Evolutionary conservation across 2,888 invertebrate genomes (phyloP).

Genomic region (Andrena chrysosceles): DNA sequence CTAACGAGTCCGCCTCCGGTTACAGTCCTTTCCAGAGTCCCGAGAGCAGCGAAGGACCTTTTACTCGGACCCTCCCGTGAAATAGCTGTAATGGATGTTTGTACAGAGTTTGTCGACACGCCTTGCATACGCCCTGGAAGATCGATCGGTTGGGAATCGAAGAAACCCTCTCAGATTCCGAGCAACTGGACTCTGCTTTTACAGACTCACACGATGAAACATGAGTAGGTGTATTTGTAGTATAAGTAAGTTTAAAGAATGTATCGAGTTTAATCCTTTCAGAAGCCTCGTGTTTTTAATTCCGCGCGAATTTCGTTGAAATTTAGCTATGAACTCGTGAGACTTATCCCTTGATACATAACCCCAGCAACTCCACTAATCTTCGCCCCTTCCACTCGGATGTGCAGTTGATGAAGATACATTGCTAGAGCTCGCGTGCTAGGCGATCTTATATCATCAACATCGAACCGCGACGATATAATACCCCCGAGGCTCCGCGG

Average conservation of each 20-base stretch:
- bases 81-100: slow-evolving; percentile 54
- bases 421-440: slow-evolving; percentile 32
- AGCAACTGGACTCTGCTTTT: too few relatives aligned
- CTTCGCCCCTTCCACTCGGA: slow-evolving; percentile 20
- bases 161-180: background rate
- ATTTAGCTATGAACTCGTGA: background rate
- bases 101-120: background rate
- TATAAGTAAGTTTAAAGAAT: too few relatives aligned
- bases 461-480: slow-evolving; percentile 38
- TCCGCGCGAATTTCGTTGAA: background rate
- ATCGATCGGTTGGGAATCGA: slow-evolving; percentile 30
- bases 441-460: slow-evolving; percentile 56
- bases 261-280: too few relatives aligned
- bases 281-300: background rate
- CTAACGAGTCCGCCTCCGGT: slow-evolving; percentile 46
- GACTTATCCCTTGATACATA: background rate
- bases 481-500: slow-evolving; percentile 10
- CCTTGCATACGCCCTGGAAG: slow-evolving; percentile 12
- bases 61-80: slow-evolving; percentile 15
- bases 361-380: slow-evolving; percentile 15
- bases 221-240: too few relatives aligned
- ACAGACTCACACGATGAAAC: too few relatives aligned
- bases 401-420: slow-evolving; percentile 33
- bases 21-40: slow-evolving; percentile 36
- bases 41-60: slow-evolving; percentile 20